Evolutionary conservation across 2,797 vertebrate species (phyloP), one percentile per base, ranked within the genome.

Genomic region (Catharus ustulatus): DNA sequence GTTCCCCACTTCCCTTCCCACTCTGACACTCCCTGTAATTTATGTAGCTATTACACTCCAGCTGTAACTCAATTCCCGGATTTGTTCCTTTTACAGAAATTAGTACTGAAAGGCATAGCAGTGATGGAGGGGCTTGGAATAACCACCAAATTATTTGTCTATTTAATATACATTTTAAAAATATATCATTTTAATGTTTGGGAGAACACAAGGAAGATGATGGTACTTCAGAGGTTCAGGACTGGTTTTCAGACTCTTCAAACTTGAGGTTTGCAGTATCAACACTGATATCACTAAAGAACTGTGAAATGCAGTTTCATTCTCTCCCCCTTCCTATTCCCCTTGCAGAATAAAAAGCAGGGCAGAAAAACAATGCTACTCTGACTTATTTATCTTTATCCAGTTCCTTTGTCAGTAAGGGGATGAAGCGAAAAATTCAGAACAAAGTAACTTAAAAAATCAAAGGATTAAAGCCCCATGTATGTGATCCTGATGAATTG

Each of bases 401-500:
- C 82, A 71, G 89, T 94, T 96, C 82, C 86, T 96, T 91, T 96
- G 94, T 96, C 95, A 93, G 90, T 67, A 63, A 95, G 73, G 68
- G 88, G 80, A 94, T 95, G 91, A 95, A 93, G 83, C 21, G 30
- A 93, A 95, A 96, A 94, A 97, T 95, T 92, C 92, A 95, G 95
- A 96, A 92, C 93, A 95, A 97, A 97, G 96, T 97, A 90, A 93
- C 77, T 86, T 87, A 76, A 93, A 91, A 95, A 96, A 96, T 96
- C 96, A 97, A 97, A 97, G 96, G 95, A 95, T 96, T 95, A 93
- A 94, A 96, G 38, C 64, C 84, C 89, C 54, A 9, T 92, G 66
- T 64, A 87, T 68, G 75, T 93, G 91, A 95, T 96, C 94, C 97
- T 96, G 97, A 97, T 96, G 91, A 95, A 97, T 96, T 93, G 94